Conservation (phyloP, 2,797 vertebrate species). For the Lerista edwardsae region DNA sequence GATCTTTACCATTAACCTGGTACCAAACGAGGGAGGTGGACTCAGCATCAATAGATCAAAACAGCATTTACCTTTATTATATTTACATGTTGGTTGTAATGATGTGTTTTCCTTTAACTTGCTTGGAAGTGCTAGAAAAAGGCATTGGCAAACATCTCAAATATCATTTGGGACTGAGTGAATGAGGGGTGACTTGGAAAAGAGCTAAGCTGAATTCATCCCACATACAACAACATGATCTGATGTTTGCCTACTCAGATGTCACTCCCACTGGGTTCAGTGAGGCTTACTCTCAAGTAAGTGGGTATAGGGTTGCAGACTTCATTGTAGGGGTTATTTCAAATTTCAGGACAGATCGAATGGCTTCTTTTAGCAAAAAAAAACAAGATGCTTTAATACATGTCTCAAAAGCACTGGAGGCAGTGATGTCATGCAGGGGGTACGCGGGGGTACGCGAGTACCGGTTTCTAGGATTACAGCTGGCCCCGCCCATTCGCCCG, state of each 20-base stretch:
- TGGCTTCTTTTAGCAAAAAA: slow-evolving; percentile 58
- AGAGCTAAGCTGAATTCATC: rapidly evolving
- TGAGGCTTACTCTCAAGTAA: too few species aligned
- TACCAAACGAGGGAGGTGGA: slow-evolving; percentile 13
- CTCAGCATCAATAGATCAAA: not conserved
- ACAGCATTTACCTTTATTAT: not conserved
- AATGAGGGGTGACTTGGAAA: slow-evolving; percentile 38
- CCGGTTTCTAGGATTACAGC: too few species aligned
- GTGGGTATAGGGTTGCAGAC: too few species aligned
- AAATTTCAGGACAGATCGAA: slow-evolving; percentile 40
- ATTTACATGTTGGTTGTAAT: not conserved
- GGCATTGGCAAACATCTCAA: not conserved
- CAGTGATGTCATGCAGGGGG: too few species aligned
- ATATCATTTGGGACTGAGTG: not conserved
- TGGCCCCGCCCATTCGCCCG: too few species aligned
- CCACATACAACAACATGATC: too few species aligned
- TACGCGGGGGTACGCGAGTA: too few species aligned
- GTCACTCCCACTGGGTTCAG: too few species aligned
- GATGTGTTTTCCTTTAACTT: not conserved
- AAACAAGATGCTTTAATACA: slow-evolving; percentile 41
- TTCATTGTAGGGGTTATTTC: slow-evolving; percentile 13
- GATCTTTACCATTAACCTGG: not conserved
- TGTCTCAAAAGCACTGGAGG: too few species aligned
- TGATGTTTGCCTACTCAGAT: too few species aligned
- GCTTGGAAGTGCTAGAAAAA: not conserved